Conservation (phyloP, 2,888 invertebrate genomes). For the Drosophila anomalata region DNA sequence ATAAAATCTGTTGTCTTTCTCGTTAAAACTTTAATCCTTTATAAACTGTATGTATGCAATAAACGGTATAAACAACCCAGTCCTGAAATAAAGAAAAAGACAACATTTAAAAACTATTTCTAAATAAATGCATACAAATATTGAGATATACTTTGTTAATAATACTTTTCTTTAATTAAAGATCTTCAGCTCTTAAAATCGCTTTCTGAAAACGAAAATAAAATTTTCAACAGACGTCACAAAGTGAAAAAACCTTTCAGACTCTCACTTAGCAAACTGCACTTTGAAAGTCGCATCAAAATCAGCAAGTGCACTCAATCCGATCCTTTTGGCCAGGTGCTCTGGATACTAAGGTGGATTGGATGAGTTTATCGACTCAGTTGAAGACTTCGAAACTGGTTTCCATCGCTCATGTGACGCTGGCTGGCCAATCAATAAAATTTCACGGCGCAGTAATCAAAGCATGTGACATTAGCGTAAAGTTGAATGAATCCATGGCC, state of each 20-base stretch:
- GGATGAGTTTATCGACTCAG: slow-evolving; percentile 31
- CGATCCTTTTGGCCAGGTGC: slow-evolving; percentile 29
- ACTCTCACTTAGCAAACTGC: slow-evolving; percentile 9
- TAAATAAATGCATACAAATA: background rate
- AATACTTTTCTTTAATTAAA: background rate
- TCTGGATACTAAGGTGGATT: slow-evolving; percentile 17
- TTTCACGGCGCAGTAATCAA: slow-evolving; percentile 83
- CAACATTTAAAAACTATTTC: background rate
- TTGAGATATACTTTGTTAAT: background rate
- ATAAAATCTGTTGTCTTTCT: background rate
- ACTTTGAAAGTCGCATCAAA: slow-evolving; percentile 23
- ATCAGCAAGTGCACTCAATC: slow-evolving; percentile 39
- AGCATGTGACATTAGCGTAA: slow-evolving; percentile 81
- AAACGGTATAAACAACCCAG: too few relatives aligned
- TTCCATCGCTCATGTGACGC: slow-evolving; percentile 61
- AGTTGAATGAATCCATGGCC: slow-evolving; percentile 73
- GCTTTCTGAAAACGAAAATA: background rate
- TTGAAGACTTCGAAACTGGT: slow-evolving; percentile 30
- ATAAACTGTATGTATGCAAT: too few relatives aligned
- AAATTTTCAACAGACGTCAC: background rate
- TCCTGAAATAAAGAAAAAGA: background rate
- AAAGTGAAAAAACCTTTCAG: slow-evolving; percentile 1
- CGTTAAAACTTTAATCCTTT: background rate
- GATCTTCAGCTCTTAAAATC: background rate
- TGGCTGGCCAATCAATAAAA: slow-evolving; percentile 82